These are phyloP conservation scores for Leptinotarsa defecta DNA, from an alignment of 1,140 invertebrate species.

Conservation along the genomic window DNA sequence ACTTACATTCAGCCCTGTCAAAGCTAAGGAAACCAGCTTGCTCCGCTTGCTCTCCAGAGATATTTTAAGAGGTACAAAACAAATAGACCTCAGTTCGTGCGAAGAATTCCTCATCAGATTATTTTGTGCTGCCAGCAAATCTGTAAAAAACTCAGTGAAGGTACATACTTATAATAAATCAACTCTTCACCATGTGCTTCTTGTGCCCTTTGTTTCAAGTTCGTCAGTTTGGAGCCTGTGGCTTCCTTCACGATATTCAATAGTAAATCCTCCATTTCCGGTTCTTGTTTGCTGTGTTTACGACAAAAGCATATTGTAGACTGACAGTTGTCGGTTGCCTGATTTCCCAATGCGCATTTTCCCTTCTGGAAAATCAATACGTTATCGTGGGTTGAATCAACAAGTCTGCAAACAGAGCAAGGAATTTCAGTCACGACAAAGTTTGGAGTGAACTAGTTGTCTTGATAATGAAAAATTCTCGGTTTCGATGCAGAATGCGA, in stretches of 20 bases:
- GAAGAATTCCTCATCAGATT: constrained; percentile 74
- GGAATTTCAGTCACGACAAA: constrained; percentile 4
- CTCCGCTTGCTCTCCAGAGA: constrained; percentile 86
- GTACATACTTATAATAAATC: background rate
- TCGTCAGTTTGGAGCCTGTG: constrained; percentile 71
- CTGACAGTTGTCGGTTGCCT: constrained; percentile 23
- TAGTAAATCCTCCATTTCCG: constrained; percentile 79
- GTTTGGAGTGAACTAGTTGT: background rate
- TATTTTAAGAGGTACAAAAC: constrained; percentile 79
- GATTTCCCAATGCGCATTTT: constrained; percentile 23
- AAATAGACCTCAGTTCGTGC: constrained; percentile 81
- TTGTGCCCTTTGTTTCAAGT: constrained; percentile 75
- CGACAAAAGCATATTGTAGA: constrained; percentile 37
- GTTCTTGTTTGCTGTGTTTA: constrained; percentile 13
- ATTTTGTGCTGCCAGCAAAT: constrained; percentile 81
- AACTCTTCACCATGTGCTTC: constrained; percentile 74
- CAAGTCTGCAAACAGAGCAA: constrained; percentile 13
- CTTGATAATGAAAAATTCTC: background rate
- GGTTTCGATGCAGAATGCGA: background rate
- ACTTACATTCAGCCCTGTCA: constrained; percentile 84
- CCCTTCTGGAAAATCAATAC: constrained; percentile 37
- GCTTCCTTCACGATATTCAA: constrained; percentile 79
- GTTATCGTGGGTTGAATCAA: constrained; percentile 6
- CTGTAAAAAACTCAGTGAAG: constrained; percentile 60
- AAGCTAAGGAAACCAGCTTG: constrained; percentile 78